Evolutionary conservation across 2,113 vertebrate species (phyloP).

Genomic region (Trichomycterus rosablanca): DNA sequence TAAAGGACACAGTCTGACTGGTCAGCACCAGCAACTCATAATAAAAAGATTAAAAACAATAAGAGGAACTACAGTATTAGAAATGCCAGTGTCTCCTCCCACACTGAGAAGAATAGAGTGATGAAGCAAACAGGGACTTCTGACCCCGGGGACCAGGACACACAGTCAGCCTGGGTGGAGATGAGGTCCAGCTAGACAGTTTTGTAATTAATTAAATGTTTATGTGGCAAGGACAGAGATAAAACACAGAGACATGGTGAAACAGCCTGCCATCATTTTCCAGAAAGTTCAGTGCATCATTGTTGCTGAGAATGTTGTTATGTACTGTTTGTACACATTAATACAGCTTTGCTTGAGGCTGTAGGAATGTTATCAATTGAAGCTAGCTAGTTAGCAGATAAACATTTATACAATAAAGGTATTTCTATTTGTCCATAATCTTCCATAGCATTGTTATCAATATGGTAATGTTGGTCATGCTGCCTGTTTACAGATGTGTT

Average conservation of each 20-base stretch:
- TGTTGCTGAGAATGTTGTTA: too few relatives aligned
- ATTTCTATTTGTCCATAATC: too few relatives aligned
- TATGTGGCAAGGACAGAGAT: slow-evolving; percentile 48
- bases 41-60: slow-evolving; percentile 89
- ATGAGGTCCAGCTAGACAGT: slow-evolving; percentile 47
- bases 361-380: too few relatives aligned
- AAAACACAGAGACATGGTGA: slow-evolving; percentile 37
- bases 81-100: slow-evolving; percentile 73
- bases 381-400: too few relatives aligned
- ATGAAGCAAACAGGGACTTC: slow-evolving; percentile 48
- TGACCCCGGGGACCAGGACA: slow-evolving; percentile 41
- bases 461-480: too few relatives aligned
- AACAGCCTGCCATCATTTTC: too few relatives aligned
- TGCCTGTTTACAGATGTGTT: too few relatives aligned
- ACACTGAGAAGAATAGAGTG: slow-evolving; percentile 66
- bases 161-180: slow-evolving; percentile 52
- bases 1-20: slow-evolving; percentile 60
- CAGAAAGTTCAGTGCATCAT: too few relatives aligned
- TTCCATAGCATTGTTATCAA: too few relatives aligned
- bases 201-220: slow-evolving; percentile 56
- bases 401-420: too few relatives aligned
- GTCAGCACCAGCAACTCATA: slow-evolving; percentile 70
- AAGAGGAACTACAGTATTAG: slow-evolving; percentile 76
- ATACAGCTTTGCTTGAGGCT: too few relatives aligned
- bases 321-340: too few relatives aligned